Percentiles rank a stretch among this genome's conserved stretches.
Conservation (phyloP, 1,140 invertebrate genomes). For the Drosophila ficusphila region DNA sequence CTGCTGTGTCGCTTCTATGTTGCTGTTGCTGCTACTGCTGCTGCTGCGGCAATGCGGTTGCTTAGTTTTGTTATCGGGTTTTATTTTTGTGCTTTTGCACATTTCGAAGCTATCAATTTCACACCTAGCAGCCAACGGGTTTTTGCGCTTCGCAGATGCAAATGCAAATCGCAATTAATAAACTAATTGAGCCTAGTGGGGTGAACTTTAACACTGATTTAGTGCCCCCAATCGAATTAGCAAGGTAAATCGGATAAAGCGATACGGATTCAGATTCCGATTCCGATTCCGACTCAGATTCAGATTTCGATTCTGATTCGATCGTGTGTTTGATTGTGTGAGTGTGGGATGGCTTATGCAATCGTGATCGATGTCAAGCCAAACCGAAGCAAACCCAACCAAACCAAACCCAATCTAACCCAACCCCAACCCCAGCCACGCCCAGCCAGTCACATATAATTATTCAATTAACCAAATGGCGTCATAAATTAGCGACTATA, state of each 20-base stretch:
- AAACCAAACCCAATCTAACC: constrained; percentile 43
- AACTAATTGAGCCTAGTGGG: constrained; percentile 49
- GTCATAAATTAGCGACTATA: constrained; percentile 73
- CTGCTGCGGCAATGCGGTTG: constrained; percentile 16
- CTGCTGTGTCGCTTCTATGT: constrained; percentile 9
- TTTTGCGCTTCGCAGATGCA: constrained; percentile 27
- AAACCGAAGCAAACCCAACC: constrained; percentile 44
- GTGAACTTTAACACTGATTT: constrained; percentile 44
- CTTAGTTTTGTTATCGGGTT: constrained; percentile 70
- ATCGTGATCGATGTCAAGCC: constrained; percentile 51
- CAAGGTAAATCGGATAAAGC: constrained; percentile 52
- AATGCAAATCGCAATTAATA: constrained; percentile 42
- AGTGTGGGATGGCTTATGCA: constrained; percentile 66
- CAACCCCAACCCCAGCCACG: constrained; percentile 42
- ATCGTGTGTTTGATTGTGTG: constrained; percentile 15
- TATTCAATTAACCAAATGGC: constrained; percentile 81
- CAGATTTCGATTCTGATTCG: constrained; percentile 5
- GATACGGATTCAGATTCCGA: constrained; percentile 48
- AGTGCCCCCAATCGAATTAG: constrained; percentile 33
- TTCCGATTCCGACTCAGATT: constrained; percentile 15
- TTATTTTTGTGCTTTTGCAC: constrained; percentile 18
- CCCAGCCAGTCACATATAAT: constrained; percentile 67
- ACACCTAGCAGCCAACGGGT: constrained; percentile 71
- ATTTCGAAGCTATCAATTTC: constrained; percentile 73
- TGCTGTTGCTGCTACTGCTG: constrained; percentile 18